phyloP scores from a whole-genome alignment of 1,140 invertebrate species.

The Adoxophyes honmai region DNA sequence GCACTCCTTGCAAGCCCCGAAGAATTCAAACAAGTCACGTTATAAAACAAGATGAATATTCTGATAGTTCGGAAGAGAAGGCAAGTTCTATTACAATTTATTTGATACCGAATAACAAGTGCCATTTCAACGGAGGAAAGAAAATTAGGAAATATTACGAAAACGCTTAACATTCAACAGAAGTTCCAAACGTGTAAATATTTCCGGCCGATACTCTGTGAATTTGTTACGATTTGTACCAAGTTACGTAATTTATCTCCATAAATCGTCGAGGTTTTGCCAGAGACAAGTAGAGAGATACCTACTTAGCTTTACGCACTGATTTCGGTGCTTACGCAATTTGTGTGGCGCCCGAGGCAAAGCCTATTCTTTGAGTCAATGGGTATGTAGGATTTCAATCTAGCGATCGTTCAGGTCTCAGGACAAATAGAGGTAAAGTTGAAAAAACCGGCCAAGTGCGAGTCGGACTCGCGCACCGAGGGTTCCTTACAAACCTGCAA shows the following conservation, averaged over 20 bases:
- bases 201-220: not conserved
- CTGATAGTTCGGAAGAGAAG: too few relatives aligned
- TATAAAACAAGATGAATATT: too few relatives aligned
- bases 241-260: constrained; percentile 12
- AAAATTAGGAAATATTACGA: too few relatives aligned
- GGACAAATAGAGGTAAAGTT: not conserved
- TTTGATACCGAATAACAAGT: too few relatives aligned
- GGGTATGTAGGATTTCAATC: constrained; percentile 7
- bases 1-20: too few relatives aligned
- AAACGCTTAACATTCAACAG: not conserved
- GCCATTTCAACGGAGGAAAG: too few relatives aligned
- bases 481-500: too few relatives aligned
- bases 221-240: constrained; percentile 10
- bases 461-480: too few relatives aligned
- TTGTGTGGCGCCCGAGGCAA: constrained; percentile 1
- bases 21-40: too few relatives aligned
- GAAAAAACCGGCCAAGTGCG: too few relatives aligned
- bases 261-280: constrained; percentile 14
- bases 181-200: not conserved
- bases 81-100: too few relatives aligned
- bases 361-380: constrained; percentile 9
- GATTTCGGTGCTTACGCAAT: constrained; percentile 12
- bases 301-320: not conserved
- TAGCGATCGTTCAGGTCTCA: not conserved
- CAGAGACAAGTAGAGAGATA: constrained; percentile 5